Base-by-base conservation (phyloP, 2,113 vertebrate genomes). In the Orcinus orca region DNA sequence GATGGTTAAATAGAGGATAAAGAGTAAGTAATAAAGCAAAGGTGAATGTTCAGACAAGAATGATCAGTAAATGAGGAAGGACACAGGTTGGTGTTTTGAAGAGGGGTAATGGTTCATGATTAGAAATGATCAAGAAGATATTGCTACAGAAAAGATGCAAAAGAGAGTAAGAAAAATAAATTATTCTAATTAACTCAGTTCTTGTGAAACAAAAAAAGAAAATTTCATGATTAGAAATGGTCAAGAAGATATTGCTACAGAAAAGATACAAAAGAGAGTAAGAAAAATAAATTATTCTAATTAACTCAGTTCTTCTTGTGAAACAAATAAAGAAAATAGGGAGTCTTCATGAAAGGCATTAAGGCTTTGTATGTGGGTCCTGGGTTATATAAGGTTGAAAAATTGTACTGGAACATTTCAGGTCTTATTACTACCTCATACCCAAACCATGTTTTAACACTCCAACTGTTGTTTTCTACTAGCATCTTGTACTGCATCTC, bases 21-120 rank as follows among this genome's bases (percentile, higher is more conserved):
- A 97, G 92, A 96, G 18, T 80, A 70, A 94, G 76, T 81, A 94
- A 87, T 94, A 93, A 96, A 97, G 38, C 77, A 97, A 96, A 97
- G 73, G 93, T 95, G 67, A 94, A 94, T 93, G 68, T 94, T 94
- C n/a, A 50, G 85, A 86, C 14, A 93, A 68, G 50, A 93, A 36
- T 83, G 44, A 73, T 92, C 36, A 80, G 80, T 92, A 58, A 85
- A 33, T 60, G 81, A 86, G 70, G 70, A 88, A 89, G 55, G 58
- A 60, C 41, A 83, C 55, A 13, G 26, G 33, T 96, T 94, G 89
- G 15, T 90, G 63, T 96, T 96, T 95, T 92, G 80, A 76, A 93
- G 81, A 94, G 76, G 41, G 88, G 29, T 92, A 89, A 76, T 29
- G 67, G 50, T 93, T 97, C 47, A 50, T 96, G 36, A 26, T 90